A percentile compares a stretch with the other conserved stretches of the same genome.
phyloP scores from a whole-genome alignment of 30 jellyfish, hydroid and myxozoan species.

The Hydractinia symbiolongicarpus region DNA sequence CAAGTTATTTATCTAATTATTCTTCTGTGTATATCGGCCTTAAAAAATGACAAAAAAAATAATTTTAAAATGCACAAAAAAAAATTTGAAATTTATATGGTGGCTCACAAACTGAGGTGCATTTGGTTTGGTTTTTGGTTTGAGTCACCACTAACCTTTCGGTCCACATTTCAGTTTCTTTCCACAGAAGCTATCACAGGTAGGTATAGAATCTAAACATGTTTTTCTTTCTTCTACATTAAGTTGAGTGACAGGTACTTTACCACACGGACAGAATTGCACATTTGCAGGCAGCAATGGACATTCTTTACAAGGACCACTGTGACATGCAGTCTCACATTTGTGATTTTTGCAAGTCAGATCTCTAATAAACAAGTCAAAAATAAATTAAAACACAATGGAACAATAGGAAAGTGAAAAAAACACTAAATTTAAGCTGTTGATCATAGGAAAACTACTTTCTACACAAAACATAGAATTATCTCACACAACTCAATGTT shows the following conservation, averaged over 20 bases:
- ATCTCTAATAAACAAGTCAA: constrained; percentile 18
- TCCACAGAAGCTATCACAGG: constrained; percentile 83
- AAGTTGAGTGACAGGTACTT: constrained; percentile 42
- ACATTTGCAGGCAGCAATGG: constrained; percentile 51
- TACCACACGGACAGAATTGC: constrained; percentile 78
- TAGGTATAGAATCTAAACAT: constrained; percentile 81
- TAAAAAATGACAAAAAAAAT: too few species aligned
- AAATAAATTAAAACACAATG: neutral
- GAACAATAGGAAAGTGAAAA: neutral
- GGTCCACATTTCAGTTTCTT: constrained; percentile 83
- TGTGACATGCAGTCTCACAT: constrained; percentile 63
- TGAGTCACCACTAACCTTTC: constrained; percentile 34
- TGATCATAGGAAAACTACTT: neutral
- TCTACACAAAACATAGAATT: too few species aligned
- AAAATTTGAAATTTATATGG: too few species aligned
- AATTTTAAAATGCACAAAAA: too few species aligned
- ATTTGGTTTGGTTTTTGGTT: neutral
- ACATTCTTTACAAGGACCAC: constrained; percentile 69
- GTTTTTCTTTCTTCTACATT: constrained; percentile 48
- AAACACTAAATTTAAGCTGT: neutral
- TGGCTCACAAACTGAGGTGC: too few species aligned
- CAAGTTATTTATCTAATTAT: too few species aligned
- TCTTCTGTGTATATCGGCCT: too few species aligned
- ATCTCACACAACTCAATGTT: too few species aligned
- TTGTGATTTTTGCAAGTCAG: constrained; percentile 65